Base-by-base conservation (phyloP, 2,888 invertebrate genomes). In the Dendrolimus pini region DNA sequence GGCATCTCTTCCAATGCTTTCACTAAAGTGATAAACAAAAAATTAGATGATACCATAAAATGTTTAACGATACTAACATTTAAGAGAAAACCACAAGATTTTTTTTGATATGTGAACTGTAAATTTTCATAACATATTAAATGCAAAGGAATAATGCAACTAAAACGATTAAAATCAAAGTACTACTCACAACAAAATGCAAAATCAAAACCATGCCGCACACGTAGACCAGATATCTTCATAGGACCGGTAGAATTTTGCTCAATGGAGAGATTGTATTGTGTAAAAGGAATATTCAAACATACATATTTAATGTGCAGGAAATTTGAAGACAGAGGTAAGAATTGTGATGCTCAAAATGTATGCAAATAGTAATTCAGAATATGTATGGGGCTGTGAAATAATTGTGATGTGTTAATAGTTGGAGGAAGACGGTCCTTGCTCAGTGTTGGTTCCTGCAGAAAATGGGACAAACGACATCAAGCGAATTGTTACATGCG, bases 1-100 rank as follows among this genome's bases (percentile, higher is more conserved):
- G 94, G 94, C 79, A 94, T 89, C 72, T 93, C 93, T 72, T 95
- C 94, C 85, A 96, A 91, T 75, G 96, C 96, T 92, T 95, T 95
- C 76, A 94, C 95, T 95, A 47, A 47, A 47, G 30, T 47, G 7
- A 47, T 10, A 47, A 12, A 47, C 12, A 47, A 47, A 30, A 30
- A 30, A 30, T 30, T 30, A 30, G 6, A 30, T 30, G 30, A 30
- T 30, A 30, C 0, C 30, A 6, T 30, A 30, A 30, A 30, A 30
- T 30, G 1, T 30, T 6, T 30, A 30, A 30, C 30, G 30, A 30
- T 30, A 30, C 3, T 18, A 6, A 6, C 6, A 30, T 30, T 30
- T 30, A 30, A 30, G 6, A 6, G 30, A 30, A 30, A 30, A 30
- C 6, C 30, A 30, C 30, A 30, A 30, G 3, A 18, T 6, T 30